Percentiles rank a stretch among this genome's conserved stretches.
Evolutionary conservation across 2,888 invertebrate species (phyloP).

Genomic region (Ischnura elegans): DNA sequence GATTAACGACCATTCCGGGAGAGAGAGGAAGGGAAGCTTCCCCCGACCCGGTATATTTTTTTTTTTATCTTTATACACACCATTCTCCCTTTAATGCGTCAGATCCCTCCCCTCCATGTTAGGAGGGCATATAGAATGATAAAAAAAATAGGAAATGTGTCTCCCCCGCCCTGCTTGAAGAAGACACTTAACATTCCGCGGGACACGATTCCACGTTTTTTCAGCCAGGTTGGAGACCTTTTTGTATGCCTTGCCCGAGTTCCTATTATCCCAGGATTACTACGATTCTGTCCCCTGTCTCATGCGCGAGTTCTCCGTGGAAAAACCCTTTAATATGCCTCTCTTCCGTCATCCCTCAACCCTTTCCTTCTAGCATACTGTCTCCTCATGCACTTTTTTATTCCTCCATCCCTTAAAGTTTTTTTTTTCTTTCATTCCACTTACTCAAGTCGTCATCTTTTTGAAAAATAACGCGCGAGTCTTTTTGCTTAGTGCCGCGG

Average conservation of each 20-base stretch:
- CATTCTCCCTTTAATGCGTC: slow-evolving; percentile 11
- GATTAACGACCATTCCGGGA: neutral
- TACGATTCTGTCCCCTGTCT: slow-evolving; percentile 7
- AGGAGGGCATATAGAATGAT: too few relatives aligned
- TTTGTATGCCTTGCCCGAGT: slow-evolving; percentile 31
- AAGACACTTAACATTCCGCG: slow-evolving; percentile 35
- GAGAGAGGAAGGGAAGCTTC: too few relatives aligned
- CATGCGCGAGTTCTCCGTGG: neutral
- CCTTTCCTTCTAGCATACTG: neutral
- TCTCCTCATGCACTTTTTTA: too few relatives aligned
- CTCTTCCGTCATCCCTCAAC: too few relatives aligned
- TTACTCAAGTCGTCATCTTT: neutral
- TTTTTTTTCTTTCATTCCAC: neutral
- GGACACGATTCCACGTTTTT: slow-evolving; percentile 17
- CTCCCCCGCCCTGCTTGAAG: too few relatives aligned
- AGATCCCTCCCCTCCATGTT: too few relatives aligned
- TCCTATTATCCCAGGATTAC: slow-evolving; percentile 23
- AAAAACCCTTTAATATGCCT: neutral
- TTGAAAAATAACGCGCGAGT: neutral
- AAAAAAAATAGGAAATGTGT: neutral
- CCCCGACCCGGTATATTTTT: too few relatives aligned
- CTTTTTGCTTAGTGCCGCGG: neutral
- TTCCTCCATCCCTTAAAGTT: neutral
- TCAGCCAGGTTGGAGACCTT: neutral
- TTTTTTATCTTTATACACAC: slow-evolving; percentile 14